Evolutionary conservation across 2,888 invertebrate species (phyloP).

Genomic region (Brachypalpus laphriformis): DNA sequence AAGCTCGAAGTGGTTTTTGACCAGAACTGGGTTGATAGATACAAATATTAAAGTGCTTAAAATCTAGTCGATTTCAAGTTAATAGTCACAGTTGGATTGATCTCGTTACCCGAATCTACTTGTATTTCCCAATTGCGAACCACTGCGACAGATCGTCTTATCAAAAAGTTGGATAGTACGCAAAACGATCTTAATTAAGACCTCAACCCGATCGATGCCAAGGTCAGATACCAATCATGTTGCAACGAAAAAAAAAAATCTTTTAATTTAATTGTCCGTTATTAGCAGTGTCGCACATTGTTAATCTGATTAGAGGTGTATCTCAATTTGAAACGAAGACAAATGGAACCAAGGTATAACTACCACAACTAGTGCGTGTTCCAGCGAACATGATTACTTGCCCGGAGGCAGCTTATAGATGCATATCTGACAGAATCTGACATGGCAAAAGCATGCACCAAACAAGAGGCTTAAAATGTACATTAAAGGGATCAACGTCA

Average conservation of each 20-base stretch:
- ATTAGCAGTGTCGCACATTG: conserved; percentile 40
- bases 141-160: conserved; percentile 16
- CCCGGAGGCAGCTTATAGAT: conserved; percentile 2
- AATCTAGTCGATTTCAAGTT: conserved; percentile 27
- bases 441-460: conserved; percentile 17
- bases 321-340: conserved; percentile 40
- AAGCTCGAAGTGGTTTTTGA: conserved; percentile 37
- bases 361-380: conserved; percentile 13
- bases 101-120: conserved; percentile 19
- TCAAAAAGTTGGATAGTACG: not conserved
- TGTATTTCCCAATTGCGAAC: not conserved
- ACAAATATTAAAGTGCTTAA: not conserved
- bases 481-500: conserved; percentile 42
- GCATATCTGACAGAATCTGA: conserved; percentile 52
- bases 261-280: conserved; percentile 38
- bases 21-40: conserved; percentile 51
- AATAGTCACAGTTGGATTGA: conserved; percentile 16
- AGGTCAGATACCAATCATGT: conserved; percentile 20
- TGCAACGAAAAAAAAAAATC: not conserved
- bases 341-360: conserved; percentile 31
- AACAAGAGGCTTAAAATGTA: conserved; percentile 20
- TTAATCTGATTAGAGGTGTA: conserved; percentile 54
- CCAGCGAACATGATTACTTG: conserved; percentile 35
- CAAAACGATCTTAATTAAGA: conserved; percentile 32
- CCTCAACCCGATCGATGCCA: conserved; percentile 27